These are phyloP conservation scores for Acrocephalus scirpaceus DNA, from an alignment of 2,797 vertebrate species.

Conservation along the genomic window DNA sequence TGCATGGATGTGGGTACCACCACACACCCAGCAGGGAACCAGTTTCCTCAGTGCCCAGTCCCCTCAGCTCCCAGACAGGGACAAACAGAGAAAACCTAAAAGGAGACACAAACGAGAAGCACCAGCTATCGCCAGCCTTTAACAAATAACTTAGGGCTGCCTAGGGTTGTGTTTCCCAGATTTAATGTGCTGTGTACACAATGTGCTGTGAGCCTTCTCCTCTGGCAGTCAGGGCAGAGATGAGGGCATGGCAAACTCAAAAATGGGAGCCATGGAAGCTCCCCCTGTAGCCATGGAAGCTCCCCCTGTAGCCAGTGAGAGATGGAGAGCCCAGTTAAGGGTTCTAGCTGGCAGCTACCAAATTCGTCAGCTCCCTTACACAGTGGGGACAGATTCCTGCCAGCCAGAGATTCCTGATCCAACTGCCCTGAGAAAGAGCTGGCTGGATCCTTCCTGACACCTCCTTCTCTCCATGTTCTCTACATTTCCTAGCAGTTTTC, in stretches of 20 bases:
- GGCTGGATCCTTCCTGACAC: background rate
- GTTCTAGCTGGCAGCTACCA: background rate
- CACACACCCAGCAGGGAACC: background rate
- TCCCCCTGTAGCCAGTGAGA: background rate
- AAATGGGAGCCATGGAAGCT: background rate
- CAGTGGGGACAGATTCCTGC: background rate
- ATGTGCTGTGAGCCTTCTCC: background rate
- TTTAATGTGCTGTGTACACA: background rate
- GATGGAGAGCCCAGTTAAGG: background rate
- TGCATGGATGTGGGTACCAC: background rate
- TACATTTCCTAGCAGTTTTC: background rate
- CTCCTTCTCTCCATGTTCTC: background rate
- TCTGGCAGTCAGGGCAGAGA: background rate
- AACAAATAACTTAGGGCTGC: background rate
- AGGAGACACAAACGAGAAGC: background rate
- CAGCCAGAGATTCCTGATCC: background rate
- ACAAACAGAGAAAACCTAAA: background rate
- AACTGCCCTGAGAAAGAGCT: background rate
- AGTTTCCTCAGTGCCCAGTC: too few species aligned
- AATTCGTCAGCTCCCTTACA: background rate
- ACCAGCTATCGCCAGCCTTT: background rate
- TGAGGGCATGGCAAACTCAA: background rate
- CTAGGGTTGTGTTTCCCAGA: background rate
- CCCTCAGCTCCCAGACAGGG: background rate
- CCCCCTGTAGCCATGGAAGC: too few species aligned